These are phyloP conservation scores for Strix aluco DNA, from an alignment of 2,113 vertebrate species.

Conservation along the genomic window DNA sequence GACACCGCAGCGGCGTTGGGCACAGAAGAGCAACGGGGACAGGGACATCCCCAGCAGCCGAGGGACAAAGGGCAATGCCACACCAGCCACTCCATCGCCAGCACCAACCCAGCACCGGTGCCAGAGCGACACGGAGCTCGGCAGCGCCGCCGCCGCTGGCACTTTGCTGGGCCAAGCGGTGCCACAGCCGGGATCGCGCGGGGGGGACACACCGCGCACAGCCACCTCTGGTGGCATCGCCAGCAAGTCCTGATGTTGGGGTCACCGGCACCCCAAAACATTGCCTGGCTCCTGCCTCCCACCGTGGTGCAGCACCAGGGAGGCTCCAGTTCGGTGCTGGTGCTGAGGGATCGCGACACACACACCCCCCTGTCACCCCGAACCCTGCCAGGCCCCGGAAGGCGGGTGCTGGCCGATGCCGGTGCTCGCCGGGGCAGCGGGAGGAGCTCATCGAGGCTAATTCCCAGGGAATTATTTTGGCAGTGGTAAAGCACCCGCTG, in stretches of 20 bases:
- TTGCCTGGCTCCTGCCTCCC: not conserved
- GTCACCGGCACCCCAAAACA: not conserved
- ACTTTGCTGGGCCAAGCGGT: too few relatives aligned
- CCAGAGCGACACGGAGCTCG: not conserved
- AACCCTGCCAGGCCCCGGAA: not conserved
- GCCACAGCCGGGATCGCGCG: not conserved
- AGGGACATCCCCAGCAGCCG: not conserved
- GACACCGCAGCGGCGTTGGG: not conserved
- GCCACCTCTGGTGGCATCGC: not conserved
- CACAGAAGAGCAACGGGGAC: not conserved
- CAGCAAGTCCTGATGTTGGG: too few relatives aligned
- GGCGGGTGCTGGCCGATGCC: not conserved
- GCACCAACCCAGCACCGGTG: not conserved
- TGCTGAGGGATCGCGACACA: not conserved
- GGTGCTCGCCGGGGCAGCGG: not conserved
- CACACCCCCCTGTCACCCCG: fast-evolving
- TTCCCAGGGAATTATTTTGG: not conserved
- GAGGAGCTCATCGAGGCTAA: not conserved
- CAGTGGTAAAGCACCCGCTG: not conserved
- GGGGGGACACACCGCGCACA: not conserved
- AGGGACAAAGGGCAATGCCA: too few relatives aligned
- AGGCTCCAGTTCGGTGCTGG: not conserved
- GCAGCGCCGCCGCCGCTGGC: too few relatives aligned
- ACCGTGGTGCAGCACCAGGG: fast-evolving
- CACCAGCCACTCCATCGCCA: fast-evolving